phyloP scores from a whole-genome alignment of 2,113 vertebrate species.

The Protomyctophum bolini region DNA sequence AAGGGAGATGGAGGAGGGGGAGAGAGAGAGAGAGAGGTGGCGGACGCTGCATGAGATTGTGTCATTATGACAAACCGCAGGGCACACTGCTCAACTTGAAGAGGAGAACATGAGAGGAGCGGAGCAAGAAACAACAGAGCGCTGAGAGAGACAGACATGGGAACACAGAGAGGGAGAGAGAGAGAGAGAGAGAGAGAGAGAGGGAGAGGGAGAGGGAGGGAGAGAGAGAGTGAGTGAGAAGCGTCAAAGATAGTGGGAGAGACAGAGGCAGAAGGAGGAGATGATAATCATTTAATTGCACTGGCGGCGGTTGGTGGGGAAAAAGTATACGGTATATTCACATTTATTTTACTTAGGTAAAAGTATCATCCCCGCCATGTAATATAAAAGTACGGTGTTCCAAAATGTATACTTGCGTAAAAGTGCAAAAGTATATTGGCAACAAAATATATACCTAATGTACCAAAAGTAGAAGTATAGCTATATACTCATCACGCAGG shows the following conservation, averaged over 20 bases:
- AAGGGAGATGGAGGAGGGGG: slow-evolving; percentile 46
- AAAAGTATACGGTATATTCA: too few relatives aligned
- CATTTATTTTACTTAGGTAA: too few relatives aligned
- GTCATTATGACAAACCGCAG: slow-evolving; percentile 76
- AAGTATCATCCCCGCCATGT: too few relatives aligned
- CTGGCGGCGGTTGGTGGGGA: slow-evolving; percentile 56
- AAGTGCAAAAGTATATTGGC: too few relatives aligned
- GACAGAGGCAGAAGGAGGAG: slow-evolving; percentile 55
- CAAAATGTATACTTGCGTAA: too few relatives aligned
- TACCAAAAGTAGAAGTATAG: too few relatives aligned
- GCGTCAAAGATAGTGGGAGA: slow-evolving; percentile 28
- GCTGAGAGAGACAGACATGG: too few relatives aligned
- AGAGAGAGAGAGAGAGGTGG: slow-evolving; percentile 53
- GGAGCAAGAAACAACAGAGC: slow-evolving; percentile 37
- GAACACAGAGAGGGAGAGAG: background rate
- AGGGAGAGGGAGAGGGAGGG: background rate
- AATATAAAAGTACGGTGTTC: too few relatives aligned
- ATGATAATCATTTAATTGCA: slow-evolving; percentile 83
- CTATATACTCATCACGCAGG: too few relatives aligned
- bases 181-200: background rate
- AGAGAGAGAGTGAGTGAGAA: background rate
- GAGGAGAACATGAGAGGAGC: slow-evolving; percentile 45
- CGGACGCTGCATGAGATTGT: slow-evolving; percentile 65
- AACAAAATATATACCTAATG: too few relatives aligned
- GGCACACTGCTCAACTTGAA: slow-evolving; percentile 52